Percentiles rank a stretch among this genome's conserved stretches.
Evolutionary conservation across 2,888 invertebrate species (phyloP).

Genomic region (Perithous albicinctus): DNA sequence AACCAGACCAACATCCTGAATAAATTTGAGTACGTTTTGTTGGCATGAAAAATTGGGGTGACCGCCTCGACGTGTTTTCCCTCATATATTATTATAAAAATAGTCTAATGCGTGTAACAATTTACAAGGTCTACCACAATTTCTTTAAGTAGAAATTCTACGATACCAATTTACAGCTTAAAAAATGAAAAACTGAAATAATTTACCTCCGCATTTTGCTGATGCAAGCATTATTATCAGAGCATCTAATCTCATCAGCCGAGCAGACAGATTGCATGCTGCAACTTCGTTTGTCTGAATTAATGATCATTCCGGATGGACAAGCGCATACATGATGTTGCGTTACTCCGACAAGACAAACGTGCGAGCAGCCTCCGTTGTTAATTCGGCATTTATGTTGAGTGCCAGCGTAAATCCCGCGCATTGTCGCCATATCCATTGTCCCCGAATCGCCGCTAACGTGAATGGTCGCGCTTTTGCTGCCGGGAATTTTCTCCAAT

Average conservation of each 20-base stretch:
- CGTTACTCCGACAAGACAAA: slow-evolving; percentile 87
- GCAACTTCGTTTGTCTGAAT: slow-evolving; percentile 87
- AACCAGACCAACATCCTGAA: too few relatives aligned
- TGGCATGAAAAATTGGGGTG: too few relatives aligned
- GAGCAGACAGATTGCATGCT: slow-evolving; percentile 81
- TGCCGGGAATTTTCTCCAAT: slow-evolving; percentile 79
- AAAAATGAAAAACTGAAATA: not conserved
- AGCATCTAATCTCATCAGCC: slow-evolving; percentile 85
- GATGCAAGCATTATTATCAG: slow-evolving; percentile 85
- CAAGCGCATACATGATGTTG: slow-evolving; percentile 86
- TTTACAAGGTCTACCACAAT: too few relatives aligned
- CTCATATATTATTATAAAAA: too few relatives aligned
- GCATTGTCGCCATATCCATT: slow-evolving; percentile 86
- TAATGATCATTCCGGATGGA: slow-evolving; percentile 88
- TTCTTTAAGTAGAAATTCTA: too few relatives aligned
- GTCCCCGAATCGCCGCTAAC: slow-evolving; percentile 78
- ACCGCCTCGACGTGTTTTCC: too few relatives aligned
- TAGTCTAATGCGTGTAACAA: too few relatives aligned
- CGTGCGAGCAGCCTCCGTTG: slow-evolving; percentile 90
- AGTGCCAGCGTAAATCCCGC: slow-evolving; percentile 78
- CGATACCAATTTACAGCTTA: too few relatives aligned
- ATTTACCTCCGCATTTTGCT: slow-evolving; percentile 73
- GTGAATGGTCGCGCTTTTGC: slow-evolving; percentile 83
- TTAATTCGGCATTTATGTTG: slow-evolving; percentile 87
- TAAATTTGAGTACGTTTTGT: too few relatives aligned